Base-by-base conservation (phyloP, 2,888 invertebrate genomes). In the Philaethria dido region DNA sequence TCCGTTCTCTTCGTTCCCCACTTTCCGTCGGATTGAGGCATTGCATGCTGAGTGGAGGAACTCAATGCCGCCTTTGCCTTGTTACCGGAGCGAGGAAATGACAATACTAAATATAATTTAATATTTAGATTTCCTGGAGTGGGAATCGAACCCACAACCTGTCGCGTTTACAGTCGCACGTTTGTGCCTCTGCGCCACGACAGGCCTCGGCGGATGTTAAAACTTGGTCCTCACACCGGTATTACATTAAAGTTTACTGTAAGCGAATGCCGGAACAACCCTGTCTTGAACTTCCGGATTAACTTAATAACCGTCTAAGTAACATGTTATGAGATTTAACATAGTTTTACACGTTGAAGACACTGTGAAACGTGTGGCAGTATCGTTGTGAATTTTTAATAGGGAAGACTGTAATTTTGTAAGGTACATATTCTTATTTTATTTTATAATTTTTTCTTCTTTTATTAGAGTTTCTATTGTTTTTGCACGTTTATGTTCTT, bases 201-300 rank as follows among this genome's bases (percentile, higher is more conserved):
- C n/a, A n/a, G n/a, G n/a, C n/a, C n/a, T n/a, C n/a, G n/a, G n/a
- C n/a, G n/a, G n/a, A n/a, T n/a, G n/a, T n/a, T n/a, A 36, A 36
- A 63, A 68, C 33, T 42, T 57, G 57, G 59, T 68, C 63, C 39
- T n/a, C 42, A 59, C 22, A 62, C 64, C 54, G 6, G 9, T 48
- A 45, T 63, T 57, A 60, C 55, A 61, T 33, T 63, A 48, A 64
- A 71, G 69, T 69, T 69, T 60, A 62, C 59, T 59, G 36, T 33
- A 44, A 68, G 63, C 44, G 63, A 52, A 59, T 42, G 20, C 9
- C 57, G 59, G 50, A 57, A 48, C 48, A 33, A 50, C 44, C 65
- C 60, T 50, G 50, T 65, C 59, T 65, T 25, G 16, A 65, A 65
- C 59, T 60, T 60, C 65, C 60, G 65, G 44, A 52, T 65, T 60